These are phyloP conservation scores for Pinna nobilis DNA, from an alignment of 1,140 invertebrate species.

Conservation along the genomic window DNA sequence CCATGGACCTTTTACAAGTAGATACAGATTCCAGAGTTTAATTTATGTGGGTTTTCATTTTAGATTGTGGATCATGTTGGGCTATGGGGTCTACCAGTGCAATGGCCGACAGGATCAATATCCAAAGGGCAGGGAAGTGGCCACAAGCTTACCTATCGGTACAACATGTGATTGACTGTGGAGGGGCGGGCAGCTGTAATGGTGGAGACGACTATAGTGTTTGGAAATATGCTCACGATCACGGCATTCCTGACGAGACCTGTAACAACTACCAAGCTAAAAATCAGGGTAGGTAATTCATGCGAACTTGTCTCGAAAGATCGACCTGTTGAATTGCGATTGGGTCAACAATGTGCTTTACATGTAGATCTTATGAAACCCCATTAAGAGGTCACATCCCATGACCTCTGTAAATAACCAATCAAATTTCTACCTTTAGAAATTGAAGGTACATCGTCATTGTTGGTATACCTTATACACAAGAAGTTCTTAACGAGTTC, in stretches of 20 bases:
- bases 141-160: constrained; percentile 76
- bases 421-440: too few species aligned
- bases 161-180: constrained; percentile 77
- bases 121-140: constrained; percentile 75
- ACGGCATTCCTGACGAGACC: constrained; percentile 77
- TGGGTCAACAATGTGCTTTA: too few species aligned
- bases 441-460: too few species aligned
- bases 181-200: constrained; percentile 71
- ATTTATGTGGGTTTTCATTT: constrained; percentile 15
- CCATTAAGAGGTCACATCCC: too few species aligned
- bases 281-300: constrained; percentile 70
- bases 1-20: not conserved
- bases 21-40: not conserved
- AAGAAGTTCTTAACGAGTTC: too few species aligned
- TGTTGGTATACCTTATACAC: too few species aligned
- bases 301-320: too few species aligned
- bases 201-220: constrained; percentile 74
- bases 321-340: too few species aligned
- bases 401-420: too few species aligned
- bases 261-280: constrained; percentile 78
- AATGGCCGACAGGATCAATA: constrained; percentile 77
- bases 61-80: constrained; percentile 78
- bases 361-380: too few species aligned
- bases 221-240: constrained; percentile 74
- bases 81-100: constrained; percentile 76